Percentiles rank a stretch among this genome's conserved stretches.
Evolutionary conservation across 1,140 invertebrate species (phyloP).

Genomic region (Cydia amplana): DNA sequence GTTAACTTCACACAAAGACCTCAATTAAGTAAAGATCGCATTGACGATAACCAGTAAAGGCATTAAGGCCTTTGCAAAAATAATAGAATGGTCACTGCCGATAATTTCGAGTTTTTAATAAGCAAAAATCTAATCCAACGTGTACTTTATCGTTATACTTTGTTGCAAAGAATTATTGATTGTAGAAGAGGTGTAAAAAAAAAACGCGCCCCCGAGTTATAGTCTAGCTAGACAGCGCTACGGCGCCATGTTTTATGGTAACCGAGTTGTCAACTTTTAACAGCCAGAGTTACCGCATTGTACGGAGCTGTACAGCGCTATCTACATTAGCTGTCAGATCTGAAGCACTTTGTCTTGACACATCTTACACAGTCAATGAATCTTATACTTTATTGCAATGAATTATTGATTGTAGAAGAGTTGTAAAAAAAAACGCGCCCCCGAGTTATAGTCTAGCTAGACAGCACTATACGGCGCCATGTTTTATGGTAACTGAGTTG

Average conservation of each 20-base stretch:
- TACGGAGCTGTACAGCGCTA: too few species aligned
- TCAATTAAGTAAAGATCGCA: slow-evolving; percentile 23
- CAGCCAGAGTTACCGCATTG: too few species aligned
- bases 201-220: not conserved
- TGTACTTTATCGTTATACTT: slow-evolving; percentile 19
- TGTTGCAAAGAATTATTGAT: not conserved
- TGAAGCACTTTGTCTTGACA: too few species aligned
- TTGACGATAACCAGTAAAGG: slow-evolving; percentile 13
- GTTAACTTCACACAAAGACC: slow-evolving; percentile 22
- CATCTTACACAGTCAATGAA: too few species aligned
- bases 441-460: not conserved
- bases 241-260: too few species aligned
- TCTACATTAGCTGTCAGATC: too few species aligned
- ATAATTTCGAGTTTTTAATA: slow-evolving; percentile 32
- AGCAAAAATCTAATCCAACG: slow-evolving; percentile 34
- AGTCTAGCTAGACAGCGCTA: too few species aligned
- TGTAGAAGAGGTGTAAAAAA: too few species aligned
- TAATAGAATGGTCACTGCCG: not conserved
- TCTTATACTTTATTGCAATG: not conserved
- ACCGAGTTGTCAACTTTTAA: too few species aligned
- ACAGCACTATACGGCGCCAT: too few species aligned
- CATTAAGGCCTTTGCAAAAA: slow-evolving; percentile 20
- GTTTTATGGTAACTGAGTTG: too few species aligned
- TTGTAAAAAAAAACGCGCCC: not conserved
- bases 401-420: too few species aligned